A percentile compares a stretch with the other conserved stretches of the same genome.
Evolutionary conservation across 2,113 vertebrate species (phyloP).

Genomic region (Ahaetulla prasina): DNA sequence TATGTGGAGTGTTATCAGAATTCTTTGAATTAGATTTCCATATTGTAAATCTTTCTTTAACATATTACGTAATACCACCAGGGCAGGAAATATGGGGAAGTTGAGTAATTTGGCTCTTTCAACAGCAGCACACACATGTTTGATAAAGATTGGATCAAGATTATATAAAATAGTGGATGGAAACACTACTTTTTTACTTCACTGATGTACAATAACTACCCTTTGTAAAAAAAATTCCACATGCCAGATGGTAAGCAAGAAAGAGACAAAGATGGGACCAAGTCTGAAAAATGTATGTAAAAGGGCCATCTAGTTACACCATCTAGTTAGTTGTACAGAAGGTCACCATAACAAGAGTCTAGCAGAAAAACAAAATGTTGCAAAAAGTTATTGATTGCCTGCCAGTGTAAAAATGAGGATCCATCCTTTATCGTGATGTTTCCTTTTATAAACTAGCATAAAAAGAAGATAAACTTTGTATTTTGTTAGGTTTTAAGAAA

Average conservation of each 20-base stretch:
- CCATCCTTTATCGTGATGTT: conserved; percentile 13
- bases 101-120: background rate
- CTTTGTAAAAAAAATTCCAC: background rate
- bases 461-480: conserved; percentile 25
- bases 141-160: background rate
- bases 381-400: conserved; percentile 14
- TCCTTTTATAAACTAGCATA: background rate
- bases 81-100: background rate
- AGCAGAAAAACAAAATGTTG: conserved; percentile 35
- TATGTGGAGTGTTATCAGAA: background rate
- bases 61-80: background rate
- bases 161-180: background rate
- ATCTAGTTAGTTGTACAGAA: conserved; percentile 1
- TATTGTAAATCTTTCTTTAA: background rate
- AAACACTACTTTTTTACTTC: background rate
- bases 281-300: conserved; percentile 35
- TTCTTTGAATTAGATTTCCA: background rate
- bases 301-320: background rate
- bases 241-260: background rate
- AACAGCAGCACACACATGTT: background rate
- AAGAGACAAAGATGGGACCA: background rate
- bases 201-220: background rate
- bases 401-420: background rate
- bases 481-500: background rate
- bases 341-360: conserved; percentile 25